Conservation (phyloP, 2,113 vertebrate species). For the Myiozetetes cayanensis region DNA sequence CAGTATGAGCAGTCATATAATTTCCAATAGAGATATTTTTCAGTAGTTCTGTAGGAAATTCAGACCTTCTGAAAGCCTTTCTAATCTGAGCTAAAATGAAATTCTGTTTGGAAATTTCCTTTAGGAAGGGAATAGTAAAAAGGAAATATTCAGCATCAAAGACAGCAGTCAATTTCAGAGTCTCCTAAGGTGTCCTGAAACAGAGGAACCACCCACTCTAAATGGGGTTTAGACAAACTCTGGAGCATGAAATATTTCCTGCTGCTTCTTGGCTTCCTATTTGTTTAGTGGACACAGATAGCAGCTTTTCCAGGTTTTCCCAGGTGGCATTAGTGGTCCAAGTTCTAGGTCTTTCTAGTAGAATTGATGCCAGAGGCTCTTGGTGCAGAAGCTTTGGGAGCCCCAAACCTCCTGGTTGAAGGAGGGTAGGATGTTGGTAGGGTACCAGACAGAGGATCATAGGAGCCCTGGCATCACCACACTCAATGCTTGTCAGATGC, state of each 20-base stretch:
- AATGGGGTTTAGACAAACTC: background rate
- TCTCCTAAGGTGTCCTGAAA: background rate
- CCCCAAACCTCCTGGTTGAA: background rate
- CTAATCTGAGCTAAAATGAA: background rate
- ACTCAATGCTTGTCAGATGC: background rate
- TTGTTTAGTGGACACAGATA: background rate
- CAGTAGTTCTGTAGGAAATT: background rate
- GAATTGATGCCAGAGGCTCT: background rate
- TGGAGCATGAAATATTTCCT: background rate
- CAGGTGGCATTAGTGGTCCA: background rate
- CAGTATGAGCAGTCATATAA: background rate
- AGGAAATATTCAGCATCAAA: background rate
- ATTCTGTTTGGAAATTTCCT: background rate
- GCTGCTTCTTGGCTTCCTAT: background rate
- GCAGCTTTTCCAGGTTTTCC: background rate
- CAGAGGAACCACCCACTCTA: background rate
- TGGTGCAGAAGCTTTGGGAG: background rate
- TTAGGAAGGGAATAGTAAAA: background rate
- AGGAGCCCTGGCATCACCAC: background rate
- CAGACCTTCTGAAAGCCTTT: background rate
- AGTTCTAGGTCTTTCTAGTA: background rate
- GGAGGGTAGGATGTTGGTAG: background rate
- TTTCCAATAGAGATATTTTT: background rate
- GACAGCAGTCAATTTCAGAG: background rate
- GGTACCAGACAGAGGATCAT: background rate